Evolutionary conservation across 1,140 invertebrate species (phyloP), one percentile per base, ranked within the genome.

Genomic region (Phymorhynchus buccinoides): DNA sequence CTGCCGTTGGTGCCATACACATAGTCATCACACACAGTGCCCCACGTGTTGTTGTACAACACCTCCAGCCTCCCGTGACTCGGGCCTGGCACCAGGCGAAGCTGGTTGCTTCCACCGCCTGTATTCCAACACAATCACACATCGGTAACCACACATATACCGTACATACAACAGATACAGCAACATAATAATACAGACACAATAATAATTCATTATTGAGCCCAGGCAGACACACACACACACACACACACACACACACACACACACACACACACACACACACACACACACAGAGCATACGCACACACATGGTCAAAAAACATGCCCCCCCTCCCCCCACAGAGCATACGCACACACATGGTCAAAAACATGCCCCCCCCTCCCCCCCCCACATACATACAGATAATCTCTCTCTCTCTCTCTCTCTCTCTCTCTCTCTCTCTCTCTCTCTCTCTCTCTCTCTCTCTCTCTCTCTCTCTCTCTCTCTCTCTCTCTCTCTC

Each of bases 1-100:
- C 3, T 66, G n/a, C 75, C 84, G 22, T 84, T 77, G 37, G 7
- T 42, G n/a, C 44, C 84, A 16, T 22, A n/a, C 14, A 48, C 52
- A 3, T 32, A n/a, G n/a, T 84, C 84, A 37, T 62, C 84, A 80
- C 84, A 84, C 32, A 84, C 77, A 1, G 84, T 84, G 18, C 84
- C 84, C 84, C 84, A 84, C 52, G 44, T 52, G 75, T 39, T 39
- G 56, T 84, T 84, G 75, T 44, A n/a, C 4, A 41, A 77, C 3
- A 84, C 44, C 27, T 84, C 84, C 84, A 84, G 73, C 22, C 84
- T 32, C 3, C 84, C 84, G 16, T 56, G 41, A 22, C 18, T 18
- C 48, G 83, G 48, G 30, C 44, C 73, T 27, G 73, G 73, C 73
- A 75, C 37, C 35, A 75, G 16, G 37, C 73, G 73, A 27, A 75